A percentile compares a stretch with the other conserved stretches of the same genome.
Conservation (phyloP, 1,140 invertebrate genomes). For the Saccostrea cuccullata region DNA sequence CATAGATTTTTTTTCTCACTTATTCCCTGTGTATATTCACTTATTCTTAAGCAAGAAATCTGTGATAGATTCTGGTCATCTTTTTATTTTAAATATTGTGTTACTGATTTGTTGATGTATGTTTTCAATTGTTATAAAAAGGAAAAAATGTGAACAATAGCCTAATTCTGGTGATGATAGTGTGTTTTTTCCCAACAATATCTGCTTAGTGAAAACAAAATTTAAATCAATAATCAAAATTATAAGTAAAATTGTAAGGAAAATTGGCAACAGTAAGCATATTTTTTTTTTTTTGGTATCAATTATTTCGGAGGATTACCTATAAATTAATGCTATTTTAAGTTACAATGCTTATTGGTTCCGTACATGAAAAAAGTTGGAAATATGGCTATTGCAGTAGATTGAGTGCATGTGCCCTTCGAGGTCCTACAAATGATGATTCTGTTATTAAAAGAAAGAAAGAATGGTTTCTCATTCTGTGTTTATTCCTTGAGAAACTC, state of each 20-base stretch:
- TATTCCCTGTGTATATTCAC: constrained; percentile 24
- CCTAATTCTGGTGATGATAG: neutral
- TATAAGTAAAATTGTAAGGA: too few species aligned
- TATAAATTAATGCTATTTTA: too few species aligned
- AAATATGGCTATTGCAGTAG: neutral
- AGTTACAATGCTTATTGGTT: too few species aligned
- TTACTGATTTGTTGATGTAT: neutral
- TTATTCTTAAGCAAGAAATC: constrained; percentile 23
- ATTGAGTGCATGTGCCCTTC: neutral
- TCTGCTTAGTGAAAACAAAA: neutral
- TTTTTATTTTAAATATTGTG: neutral
- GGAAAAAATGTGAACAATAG: neutral
- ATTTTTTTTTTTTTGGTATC: too few species aligned
- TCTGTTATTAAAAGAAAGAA: neutral
- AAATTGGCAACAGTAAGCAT: too few species aligned
- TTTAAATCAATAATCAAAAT: too few species aligned
- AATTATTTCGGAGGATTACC: too few species aligned
- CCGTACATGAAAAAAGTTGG: neutral
- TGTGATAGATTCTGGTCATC: constrained; percentile 32
- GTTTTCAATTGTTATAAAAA: neutral
- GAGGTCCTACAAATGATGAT: neutral
- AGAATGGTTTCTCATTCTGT: neutral
- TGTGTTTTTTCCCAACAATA: neutral
- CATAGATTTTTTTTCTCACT: constrained; percentile 22
- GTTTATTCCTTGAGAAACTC: neutral